A percentile compares a stretch with the other conserved stretches of the same genome.
Conservation (phyloP, 1,140 invertebrate genomes). For the Battus philenor region DNA sequence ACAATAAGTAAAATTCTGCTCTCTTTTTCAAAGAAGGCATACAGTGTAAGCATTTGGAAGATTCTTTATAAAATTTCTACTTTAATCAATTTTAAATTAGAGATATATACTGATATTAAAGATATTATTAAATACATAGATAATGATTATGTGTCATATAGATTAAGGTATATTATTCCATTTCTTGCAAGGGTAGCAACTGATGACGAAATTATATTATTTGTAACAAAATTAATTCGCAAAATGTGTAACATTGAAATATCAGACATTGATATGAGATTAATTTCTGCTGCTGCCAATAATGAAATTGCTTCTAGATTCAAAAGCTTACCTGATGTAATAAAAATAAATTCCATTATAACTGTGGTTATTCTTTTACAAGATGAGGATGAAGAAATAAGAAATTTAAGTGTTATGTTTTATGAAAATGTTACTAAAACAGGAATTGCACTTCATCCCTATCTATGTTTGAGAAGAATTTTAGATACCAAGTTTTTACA, state of each 20-base stretch:
- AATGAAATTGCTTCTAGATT: slow-evolving; percentile 51
- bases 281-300: slow-evolving; percentile 48
- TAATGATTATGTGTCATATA: slow-evolving; percentile 30
- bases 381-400: slow-evolving; percentile 69
- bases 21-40: slow-evolving; percentile 23
- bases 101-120: slow-evolving; percentile 18
- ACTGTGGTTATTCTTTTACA: slow-evolving; percentile 55
- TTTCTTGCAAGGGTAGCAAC: slow-evolving; percentile 35
- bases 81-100: slow-evolving; percentile 23
- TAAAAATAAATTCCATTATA: slow-evolving; percentile 53
- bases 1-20: slow-evolving; percentile 34
- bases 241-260: slow-evolving; percentile 42
- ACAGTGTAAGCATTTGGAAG: slow-evolving; percentile 39
- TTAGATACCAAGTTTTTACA: slow-evolving; percentile 41
- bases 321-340: slow-evolving; percentile 29
- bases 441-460: slow-evolving; percentile 37
- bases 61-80: slow-evolving; percentile 47
- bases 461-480: slow-evolving; percentile 50
- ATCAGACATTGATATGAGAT: slow-evolving; percentile 55
- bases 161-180: slow-evolving; percentile 53
- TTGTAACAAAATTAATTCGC: slow-evolving; percentile 38
- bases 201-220: slow-evolving; percentile 24
- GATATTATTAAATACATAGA: slow-evolving; percentile 23
- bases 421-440: slow-evolving; percentile 33
- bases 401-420: slow-evolving; percentile 46